Evolutionary conservation across 2,888 invertebrate species (phyloP).

Genomic region (Sinelater perroti): DNA sequence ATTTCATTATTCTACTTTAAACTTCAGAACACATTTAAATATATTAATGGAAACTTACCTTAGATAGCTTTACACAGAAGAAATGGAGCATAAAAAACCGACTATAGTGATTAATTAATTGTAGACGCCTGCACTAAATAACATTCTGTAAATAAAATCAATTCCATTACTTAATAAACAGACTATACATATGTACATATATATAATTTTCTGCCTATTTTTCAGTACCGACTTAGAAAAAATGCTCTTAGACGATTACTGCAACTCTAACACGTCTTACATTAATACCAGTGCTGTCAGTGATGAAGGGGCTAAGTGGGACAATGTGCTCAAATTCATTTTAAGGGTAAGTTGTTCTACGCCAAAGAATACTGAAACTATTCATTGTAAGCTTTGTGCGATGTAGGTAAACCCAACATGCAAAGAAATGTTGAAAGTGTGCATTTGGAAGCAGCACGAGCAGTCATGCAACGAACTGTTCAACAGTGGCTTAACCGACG

Average conservation of each 20-base stretch:
- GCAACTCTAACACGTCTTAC: constrained; percentile 47
- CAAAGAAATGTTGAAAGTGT: constrained; percentile 74
- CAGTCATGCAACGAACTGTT: constrained; percentile 75
- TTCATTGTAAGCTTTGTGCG: neutral
- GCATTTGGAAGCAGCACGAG: constrained; percentile 71
- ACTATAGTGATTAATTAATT: too few relatives aligned
- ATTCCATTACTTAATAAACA: too few relatives aligned
- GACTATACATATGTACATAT: neutral
- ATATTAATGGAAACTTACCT: too few relatives aligned
- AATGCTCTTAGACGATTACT: constrained; percentile 55
- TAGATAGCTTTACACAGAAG: too few relatives aligned
- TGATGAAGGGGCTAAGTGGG: constrained; percentile 55
- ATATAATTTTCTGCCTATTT: neutral
- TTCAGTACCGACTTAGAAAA: constrained; percentile 48
- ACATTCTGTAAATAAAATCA: too few relatives aligned
- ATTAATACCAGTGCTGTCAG: constrained; percentile 40
- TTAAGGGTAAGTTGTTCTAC: constrained; percentile 58
- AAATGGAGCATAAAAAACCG: too few relatives aligned
- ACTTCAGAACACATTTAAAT: too few relatives aligned
- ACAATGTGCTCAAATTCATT: constrained; percentile 60
- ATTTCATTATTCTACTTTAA: too few relatives aligned
- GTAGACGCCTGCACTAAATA: too few relatives aligned
- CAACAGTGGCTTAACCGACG: constrained; percentile 81
- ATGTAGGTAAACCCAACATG: constrained; percentile 30
- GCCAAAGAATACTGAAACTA: neutral